phyloP scores from a whole-genome alignment of 2,888 invertebrate genomes.

The Erynnis tages region DNA sequence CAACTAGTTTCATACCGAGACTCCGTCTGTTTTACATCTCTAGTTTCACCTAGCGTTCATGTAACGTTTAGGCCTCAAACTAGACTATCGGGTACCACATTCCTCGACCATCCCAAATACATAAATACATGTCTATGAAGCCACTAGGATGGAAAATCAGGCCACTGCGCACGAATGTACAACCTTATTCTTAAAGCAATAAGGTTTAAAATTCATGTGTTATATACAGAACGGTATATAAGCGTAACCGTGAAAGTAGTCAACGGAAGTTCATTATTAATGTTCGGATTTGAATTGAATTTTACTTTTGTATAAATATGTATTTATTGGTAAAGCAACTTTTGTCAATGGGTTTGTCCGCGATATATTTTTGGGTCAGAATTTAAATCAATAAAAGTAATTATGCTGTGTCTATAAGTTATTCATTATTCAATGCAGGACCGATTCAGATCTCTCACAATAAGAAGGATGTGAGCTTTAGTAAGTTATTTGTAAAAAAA shows the following conservation, averaged over 20 bases:
- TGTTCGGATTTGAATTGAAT: background rate
- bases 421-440: too few species aligned
- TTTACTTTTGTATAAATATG: constrained; percentile 10
- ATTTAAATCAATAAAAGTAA: too few species aligned
- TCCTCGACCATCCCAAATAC: constrained; percentile 53
- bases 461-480: too few species aligned
- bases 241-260: constrained; percentile 19
- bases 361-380: too few species aligned
- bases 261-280: constrained; percentile 15
- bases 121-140: constrained; percentile 42
- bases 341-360: too few species aligned
- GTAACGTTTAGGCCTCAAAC: constrained; percentile 26
- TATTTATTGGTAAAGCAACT: too few species aligned
- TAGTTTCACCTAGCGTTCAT: constrained; percentile 18
- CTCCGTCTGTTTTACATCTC: background rate
- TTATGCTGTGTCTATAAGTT: too few species aligned
- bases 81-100: constrained; percentile 41
- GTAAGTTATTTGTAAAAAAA: too few species aligned
- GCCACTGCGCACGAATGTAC: background rate
- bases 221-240: constrained; percentile 1
- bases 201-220: background rate
- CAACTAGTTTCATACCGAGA: background rate
- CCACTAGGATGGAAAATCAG: constrained; percentile 26
- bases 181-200: background rate
- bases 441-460: too few species aligned